A percentile compares a stretch with the other conserved stretches of the same genome.
These are phyloP conservation scores for Electrophaes corylata DNA, from an alignment of 2,888 invertebrate genomes.

Conservation along the genomic window DNA sequence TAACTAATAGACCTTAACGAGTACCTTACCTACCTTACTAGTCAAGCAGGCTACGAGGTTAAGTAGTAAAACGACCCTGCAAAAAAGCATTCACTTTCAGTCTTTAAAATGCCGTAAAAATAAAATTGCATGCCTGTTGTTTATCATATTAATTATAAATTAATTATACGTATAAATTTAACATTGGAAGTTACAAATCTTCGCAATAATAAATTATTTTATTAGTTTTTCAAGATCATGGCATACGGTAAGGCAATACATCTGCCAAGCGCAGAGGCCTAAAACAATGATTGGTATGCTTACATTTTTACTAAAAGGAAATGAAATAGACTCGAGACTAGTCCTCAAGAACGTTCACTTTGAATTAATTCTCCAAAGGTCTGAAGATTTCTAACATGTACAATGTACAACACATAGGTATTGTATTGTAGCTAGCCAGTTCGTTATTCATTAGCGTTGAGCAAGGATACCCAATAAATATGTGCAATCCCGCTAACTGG, in stretches of 20 bases:
- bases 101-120: neutral
- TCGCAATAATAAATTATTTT: neutral
- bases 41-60: neutral
- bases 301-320: neutral
- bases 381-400: no score
- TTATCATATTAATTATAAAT: no score
- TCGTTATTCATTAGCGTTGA: neutral
- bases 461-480: slow-evolving; percentile 6
- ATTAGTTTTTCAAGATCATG: neutral
- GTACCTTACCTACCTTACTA: neutral
- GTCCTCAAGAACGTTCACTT: neutral
- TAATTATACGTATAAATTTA: no score
- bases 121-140: neutral
- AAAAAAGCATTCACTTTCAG: slow-evolving; percentile 15
- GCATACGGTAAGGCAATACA: neutral
- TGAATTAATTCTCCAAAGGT: neutral
- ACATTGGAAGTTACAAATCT: neutral
- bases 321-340: neutral
- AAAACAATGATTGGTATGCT: neutral
- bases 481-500: slow-evolving; percentile 10
- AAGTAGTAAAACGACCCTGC: slow-evolving; percentile 11
- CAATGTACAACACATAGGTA: neutral
- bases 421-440: neutral
- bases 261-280: neutral
- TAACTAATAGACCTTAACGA: neutral